Evolutionary conservation across 2,888 invertebrate genomes (phyloP).

Genomic region (Crioceris asparagi): DNA sequence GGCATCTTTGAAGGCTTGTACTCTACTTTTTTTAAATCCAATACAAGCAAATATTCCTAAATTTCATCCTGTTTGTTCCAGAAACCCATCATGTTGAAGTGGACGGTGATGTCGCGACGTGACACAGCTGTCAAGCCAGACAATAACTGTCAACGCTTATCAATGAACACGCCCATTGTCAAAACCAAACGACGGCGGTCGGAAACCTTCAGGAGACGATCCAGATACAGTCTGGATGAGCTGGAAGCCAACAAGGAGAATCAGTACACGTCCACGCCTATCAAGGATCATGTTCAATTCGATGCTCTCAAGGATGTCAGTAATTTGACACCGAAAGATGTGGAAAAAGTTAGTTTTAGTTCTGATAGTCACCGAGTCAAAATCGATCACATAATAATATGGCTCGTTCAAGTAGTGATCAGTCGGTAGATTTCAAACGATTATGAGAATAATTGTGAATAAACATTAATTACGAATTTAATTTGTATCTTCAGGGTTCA

Average conservation of each 20-base stretch:
- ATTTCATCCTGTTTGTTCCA: too few species aligned
- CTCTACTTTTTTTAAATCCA: background rate
- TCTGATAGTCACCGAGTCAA: too few species aligned
- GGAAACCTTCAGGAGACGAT: conserved; percentile 16
- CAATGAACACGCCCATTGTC: background rate
- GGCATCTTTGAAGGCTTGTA: conserved; percentile 5
- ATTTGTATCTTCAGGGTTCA: too few species aligned
- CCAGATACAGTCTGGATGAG: conserved; percentile 42
- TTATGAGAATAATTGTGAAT: too few species aligned
- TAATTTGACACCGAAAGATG: conserved; percentile 45
- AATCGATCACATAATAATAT: too few species aligned
- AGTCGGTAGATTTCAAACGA: too few species aligned
- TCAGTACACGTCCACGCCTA: conserved; percentile 49
- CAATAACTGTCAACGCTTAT: too few species aligned
- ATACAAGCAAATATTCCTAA: background rate
- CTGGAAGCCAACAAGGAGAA: conserved; percentile 48
- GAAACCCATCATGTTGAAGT: conserved; percentile 45
- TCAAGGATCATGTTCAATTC: conserved; percentile 39
- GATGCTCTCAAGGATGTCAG: conserved; percentile 50
- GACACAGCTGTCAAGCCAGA: conserved; percentile 21
- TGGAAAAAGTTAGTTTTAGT: background rate
- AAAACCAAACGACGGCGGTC: conserved; percentile 25
- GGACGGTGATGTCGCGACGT: conserved; percentile 41
- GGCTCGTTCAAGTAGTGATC: too few species aligned
- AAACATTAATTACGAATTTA: too few species aligned